These are phyloP conservation scores for Chrysogorgia sp. DNA, from an alignment of 92 coral and sea anemone species.

Conservation along the genomic window DNA sequence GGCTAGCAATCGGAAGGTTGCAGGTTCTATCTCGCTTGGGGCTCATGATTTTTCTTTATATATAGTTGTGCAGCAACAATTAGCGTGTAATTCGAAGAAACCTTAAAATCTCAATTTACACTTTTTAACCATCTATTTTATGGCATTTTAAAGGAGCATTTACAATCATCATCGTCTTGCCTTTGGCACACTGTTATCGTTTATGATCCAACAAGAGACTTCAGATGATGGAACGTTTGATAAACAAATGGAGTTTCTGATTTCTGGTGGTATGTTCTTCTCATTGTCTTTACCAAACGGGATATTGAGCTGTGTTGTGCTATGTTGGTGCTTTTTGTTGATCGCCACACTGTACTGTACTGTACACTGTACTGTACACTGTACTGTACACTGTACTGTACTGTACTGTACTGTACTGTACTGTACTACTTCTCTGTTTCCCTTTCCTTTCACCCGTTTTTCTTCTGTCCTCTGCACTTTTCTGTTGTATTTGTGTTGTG, in stretches of 20 bases:
- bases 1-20: too few species aligned
- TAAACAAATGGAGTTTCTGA: constrained; percentile 60
- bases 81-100: too few species aligned
- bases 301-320: too few species aligned
- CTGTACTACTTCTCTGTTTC: neutral
- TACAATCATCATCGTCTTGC: constrained; percentile 80
- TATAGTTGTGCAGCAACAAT: too few species aligned
- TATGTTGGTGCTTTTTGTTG: too few species aligned
- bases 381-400: neutral
- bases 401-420: neutral
- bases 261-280: constrained; percentile 63
- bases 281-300: too few species aligned
- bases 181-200: constrained; percentile 79
- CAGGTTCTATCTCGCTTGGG: neutral
- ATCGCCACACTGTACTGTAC: too few species aligned
- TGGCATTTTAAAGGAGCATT: constrained; percentile 70
- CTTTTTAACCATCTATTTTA: neutral
- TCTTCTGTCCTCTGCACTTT: too few species aligned
- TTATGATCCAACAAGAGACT: constrained; percentile 62
- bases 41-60: neutral
- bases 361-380: neutral
- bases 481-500: too few species aligned
- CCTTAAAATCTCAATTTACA: too few species aligned
- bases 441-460: too few species aligned
- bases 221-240: constrained; percentile 40